Percentiles rank a stretch among this genome's conserved stretches.
phyloP scores from a whole-genome alignment of 1,140 invertebrate genomes.

The Solenopsis invicta region DNA sequence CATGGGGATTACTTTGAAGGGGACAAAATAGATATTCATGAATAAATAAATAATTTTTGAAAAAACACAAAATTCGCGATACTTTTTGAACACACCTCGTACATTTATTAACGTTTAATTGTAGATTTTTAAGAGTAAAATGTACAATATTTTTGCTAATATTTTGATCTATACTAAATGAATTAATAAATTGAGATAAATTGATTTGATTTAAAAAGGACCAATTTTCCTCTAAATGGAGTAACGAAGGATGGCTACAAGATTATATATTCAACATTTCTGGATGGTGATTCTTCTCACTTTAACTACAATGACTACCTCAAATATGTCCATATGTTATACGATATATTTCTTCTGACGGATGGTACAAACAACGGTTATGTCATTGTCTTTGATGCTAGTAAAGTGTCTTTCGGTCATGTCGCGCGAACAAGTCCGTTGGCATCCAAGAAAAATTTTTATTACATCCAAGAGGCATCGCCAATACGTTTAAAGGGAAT shows the following conservation, averaged over 20 bases:
- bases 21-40: no score
- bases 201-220: conserved; percentile 42
- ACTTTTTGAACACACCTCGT: no score
- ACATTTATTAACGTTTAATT: background rate
- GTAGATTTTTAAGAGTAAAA: background rate
- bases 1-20: no score
- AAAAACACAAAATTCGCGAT: no score
- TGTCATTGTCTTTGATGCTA: conserved; percentile 44
- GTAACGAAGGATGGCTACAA: conserved; percentile 70
- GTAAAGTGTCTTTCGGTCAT: conserved; percentile 64
- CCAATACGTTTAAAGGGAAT: conserved; percentile 89
- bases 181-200: background rate
- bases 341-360: conserved; percentile 49
- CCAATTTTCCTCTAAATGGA: background rate
- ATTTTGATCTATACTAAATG: background rate
- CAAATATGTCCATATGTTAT: conserved; percentile 63
- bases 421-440: conserved; percentile 51
- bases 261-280: conserved; percentile 41
- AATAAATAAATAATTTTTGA: no score
- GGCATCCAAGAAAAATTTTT: conserved; percentile 48
- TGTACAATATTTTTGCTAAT: background rate
- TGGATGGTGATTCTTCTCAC: conserved; percentile 55
- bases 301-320: conserved; percentile 31
- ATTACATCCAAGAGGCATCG: conserved; percentile 85
- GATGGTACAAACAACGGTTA: conserved; percentile 64